Percentiles rank a stretch among this genome's conserved stretches.
Conservation (phyloP, 1,140 invertebrate species). For the Planococcus citri region DNA sequence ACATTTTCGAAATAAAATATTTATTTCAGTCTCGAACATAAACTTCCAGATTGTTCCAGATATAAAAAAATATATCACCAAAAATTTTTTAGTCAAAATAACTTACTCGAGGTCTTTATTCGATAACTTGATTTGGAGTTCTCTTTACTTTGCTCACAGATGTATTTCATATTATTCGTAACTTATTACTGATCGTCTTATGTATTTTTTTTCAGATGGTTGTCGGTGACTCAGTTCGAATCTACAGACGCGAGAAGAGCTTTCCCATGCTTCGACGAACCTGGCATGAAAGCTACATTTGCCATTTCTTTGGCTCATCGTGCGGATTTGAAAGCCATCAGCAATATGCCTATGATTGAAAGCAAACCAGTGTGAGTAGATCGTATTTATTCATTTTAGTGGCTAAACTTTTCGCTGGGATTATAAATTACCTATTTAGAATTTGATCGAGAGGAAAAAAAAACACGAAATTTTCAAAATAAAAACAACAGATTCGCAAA, state of each 20-base stretch:
- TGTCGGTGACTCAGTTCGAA: constrained; percentile 55
- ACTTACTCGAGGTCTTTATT: too few relatives aligned
- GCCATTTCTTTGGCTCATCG: constrained; percentile 33
- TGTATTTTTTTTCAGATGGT: constrained; percentile 35
- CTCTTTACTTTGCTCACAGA: background rate
- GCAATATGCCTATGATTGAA: constrained; percentile 28
- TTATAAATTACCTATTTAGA: too few relatives aligned
- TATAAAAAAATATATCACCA: too few relatives aligned
- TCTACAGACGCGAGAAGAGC: constrained; percentile 52
- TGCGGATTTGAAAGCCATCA: constrained; percentile 24
- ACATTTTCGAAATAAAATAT: too few relatives aligned
- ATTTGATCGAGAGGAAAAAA: too few relatives aligned
- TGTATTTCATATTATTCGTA: background rate
- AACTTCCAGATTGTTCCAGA: too few relatives aligned
- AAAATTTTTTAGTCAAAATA: too few relatives aligned
- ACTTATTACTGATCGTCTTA: background rate
- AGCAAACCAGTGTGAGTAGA: constrained; percentile 22
- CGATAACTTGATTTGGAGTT: too few relatives aligned
- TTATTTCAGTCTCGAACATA: too few relatives aligned
- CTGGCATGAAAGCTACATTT: constrained; percentile 54
- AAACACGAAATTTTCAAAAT: too few relatives aligned
- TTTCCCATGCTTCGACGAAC: constrained; percentile 71
- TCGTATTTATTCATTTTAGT: background rate
- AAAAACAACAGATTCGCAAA: too few relatives aligned
- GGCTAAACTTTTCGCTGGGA: too few relatives aligned